phyloP scores from a whole-genome alignment of 2,888 invertebrate species.

The Phanerotoma sp. region DNA sequence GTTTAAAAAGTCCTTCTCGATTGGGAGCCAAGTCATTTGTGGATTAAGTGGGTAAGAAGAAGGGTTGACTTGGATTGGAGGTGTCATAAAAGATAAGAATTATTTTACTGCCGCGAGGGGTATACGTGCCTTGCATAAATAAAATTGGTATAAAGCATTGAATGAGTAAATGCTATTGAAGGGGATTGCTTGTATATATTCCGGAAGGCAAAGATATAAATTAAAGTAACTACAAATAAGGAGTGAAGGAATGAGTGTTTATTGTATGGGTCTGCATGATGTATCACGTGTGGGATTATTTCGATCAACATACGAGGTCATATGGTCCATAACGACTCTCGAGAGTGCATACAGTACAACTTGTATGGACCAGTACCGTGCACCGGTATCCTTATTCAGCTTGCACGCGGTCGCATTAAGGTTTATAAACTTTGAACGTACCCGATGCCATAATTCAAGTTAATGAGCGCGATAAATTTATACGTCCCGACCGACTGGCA shows the following conservation, averaged over 20 bases:
- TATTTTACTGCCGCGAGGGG: conserved; percentile 10
- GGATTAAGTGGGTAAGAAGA: not conserved
- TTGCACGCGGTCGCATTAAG: conserved; percentile 40
- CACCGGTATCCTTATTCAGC: conserved; percentile 35
- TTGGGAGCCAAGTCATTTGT: conserved; percentile 6
- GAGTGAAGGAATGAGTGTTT: conserved; percentile 1
- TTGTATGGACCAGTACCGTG: conserved; percentile 8
- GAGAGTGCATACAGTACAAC: conserved; percentile 5
- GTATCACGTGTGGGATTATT: conserved; percentile 13
- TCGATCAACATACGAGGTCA: conserved; percentile 10
- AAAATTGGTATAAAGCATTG: conserved; percentile 14
- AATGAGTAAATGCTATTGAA: conserved; percentile 1
- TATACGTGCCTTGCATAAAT: conserved; percentile 11
- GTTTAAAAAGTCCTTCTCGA: conserved; percentile 13
- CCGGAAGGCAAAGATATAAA: not conserved
- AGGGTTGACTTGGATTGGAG: conserved; percentile 11
- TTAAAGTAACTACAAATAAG: conserved; percentile 1
- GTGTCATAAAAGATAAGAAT: conserved; percentile 17
- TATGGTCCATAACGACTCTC: conserved; percentile 8
- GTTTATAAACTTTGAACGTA: conserved; percentile 46
- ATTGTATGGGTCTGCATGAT: conserved; percentile 6
- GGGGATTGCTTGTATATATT: conserved; percentile 4
- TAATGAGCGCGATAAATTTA: conserved; percentile 49
- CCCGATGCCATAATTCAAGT: conserved; percentile 46
- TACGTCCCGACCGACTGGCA: conserved; percentile 44